phyloP scores from a whole-genome alignment of 2,888 invertebrate species.

The Tenodera sinensis region DNA sequence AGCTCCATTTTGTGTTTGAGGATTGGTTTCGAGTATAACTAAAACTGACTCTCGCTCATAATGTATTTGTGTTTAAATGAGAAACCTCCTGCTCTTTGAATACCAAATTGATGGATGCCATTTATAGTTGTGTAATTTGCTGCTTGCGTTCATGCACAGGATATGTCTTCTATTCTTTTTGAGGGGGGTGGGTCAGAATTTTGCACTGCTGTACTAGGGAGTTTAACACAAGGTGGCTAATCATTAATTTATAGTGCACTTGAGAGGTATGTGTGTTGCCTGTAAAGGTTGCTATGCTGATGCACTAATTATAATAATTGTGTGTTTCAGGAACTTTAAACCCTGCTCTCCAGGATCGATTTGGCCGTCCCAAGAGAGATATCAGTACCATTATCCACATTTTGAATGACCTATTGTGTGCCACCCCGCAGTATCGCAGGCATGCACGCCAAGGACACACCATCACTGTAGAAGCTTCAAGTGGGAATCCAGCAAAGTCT shows the following conservation, averaged over 20 bases:
- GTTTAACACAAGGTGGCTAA: too few relatives aligned
- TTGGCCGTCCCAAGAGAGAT: slow-evolving; percentile 87
- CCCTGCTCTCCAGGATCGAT: slow-evolving; percentile 86
- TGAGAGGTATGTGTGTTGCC: background rate
- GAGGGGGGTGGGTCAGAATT: too few relatives aligned
- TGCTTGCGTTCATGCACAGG: too few relatives aligned
- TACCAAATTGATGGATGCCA: too few relatives aligned
- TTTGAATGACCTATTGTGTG: slow-evolving; percentile 88
- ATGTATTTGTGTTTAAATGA: too few relatives aligned
- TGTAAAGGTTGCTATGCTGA: background rate
- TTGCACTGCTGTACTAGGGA: too few relatives aligned
- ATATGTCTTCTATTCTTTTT: too few relatives aligned
- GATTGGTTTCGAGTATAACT: too few relatives aligned
- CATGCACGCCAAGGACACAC: slow-evolving; percentile 38
- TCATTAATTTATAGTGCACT: background rate
- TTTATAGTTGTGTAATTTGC: too few relatives aligned
- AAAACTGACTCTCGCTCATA: too few relatives aligned
- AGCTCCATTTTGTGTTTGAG: too few relatives aligned
- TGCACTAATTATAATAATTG: background rate
- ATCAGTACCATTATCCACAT: slow-evolving; percentile 95
- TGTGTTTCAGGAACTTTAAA: slow-evolving; percentile 70
- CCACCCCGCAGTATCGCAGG: slow-evolving; percentile 64
- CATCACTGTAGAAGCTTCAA: slow-evolving; percentile 25
- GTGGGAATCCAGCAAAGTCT: slow-evolving; percentile 4
- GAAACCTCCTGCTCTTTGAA: too few relatives aligned